Conservation (phyloP, 1,140 invertebrate genomes). For the Caenorhabditis tropicalis region DNA sequence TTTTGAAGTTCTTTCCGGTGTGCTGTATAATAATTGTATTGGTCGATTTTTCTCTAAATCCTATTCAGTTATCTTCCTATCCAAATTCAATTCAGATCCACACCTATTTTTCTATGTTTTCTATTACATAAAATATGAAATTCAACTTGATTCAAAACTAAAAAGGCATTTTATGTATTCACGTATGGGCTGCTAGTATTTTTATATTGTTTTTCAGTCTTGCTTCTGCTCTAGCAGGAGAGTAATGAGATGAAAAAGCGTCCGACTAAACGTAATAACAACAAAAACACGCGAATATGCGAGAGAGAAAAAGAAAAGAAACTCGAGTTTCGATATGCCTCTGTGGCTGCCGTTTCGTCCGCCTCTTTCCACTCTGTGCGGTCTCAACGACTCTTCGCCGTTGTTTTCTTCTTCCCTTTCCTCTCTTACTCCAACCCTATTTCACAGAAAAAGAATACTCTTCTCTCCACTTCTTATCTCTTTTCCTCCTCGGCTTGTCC, state of each 20-base stretch:
- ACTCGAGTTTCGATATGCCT: not conserved
- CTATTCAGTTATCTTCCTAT: too few relatives aligned
- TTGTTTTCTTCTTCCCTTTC: not conserved
- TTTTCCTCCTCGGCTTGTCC: not conserved
- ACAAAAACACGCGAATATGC: not conserved
- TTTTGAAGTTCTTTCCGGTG: too few relatives aligned
- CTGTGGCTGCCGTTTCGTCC: not conserved
- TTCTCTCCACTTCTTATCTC: constrained; percentile 17
- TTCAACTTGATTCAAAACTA: too few relatives aligned
- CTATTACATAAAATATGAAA: too few relatives aligned
- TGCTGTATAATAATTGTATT: too few relatives aligned
- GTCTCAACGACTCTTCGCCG: not conserved
- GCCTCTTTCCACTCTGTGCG: constrained; percentile 36
- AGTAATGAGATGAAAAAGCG: not conserved
- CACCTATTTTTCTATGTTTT: too few relatives aligned
- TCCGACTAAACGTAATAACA: not conserved
- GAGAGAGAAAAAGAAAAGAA: not conserved
- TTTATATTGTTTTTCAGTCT: not conserved
- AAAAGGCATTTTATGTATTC: too few relatives aligned
- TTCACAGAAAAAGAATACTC: not conserved
- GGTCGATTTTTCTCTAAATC: too few relatives aligned
- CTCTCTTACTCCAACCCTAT: not conserved
- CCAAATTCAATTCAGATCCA: too few relatives aligned
- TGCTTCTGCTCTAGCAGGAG: not conserved
- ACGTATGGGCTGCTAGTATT: too few relatives aligned